Evolutionary conservation across 2,888 invertebrate genomes (phyloP).

Genomic region (Tuberolachnus salignus): DNA sequence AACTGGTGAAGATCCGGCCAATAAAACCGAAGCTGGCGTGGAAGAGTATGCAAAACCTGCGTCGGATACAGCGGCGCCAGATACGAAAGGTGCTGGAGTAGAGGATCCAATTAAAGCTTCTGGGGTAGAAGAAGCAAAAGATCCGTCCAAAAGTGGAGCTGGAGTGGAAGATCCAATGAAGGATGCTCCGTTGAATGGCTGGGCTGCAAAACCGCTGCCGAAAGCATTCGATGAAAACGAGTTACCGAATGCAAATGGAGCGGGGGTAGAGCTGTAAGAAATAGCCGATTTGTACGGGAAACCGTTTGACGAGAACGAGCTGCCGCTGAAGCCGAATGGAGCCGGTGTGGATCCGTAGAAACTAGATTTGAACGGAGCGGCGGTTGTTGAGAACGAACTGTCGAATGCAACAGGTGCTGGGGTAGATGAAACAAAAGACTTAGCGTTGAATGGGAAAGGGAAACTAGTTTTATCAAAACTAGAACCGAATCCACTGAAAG

Average conservation of each 20-base stretch:
- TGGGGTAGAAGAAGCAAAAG: conserved; percentile 11
- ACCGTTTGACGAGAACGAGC: background rate
- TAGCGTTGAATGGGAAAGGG: conserved; percentile 31
- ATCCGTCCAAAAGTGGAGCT: background rate
- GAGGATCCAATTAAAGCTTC: conserved; percentile 26
- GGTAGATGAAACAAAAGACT: conserved; percentile 15
- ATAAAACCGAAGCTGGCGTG: conserved; percentile 11
- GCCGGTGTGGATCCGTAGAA: conserved; percentile 33
- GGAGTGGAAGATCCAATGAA: conserved; percentile 1
- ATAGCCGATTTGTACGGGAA: conserved; percentile 18
- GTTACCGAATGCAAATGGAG: background rate
- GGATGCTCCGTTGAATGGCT: background rate
- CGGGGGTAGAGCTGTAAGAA: background rate
- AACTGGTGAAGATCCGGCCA: conserved; percentile 3
- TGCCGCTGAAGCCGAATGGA: background rate
- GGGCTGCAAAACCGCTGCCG: background rate
- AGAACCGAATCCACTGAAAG: background rate
- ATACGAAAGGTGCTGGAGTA: conserved; percentile 15
- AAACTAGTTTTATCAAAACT: background rate
- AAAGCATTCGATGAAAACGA: conserved; percentile 2
- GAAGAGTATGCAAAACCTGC: conserved; percentile 50
- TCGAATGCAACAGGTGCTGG: conserved; percentile 12
- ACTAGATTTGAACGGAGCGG: conserved; percentile 27
- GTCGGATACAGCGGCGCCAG: conserved; percentile 43
- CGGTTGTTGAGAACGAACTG: conserved; percentile 41